These are phyloP conservation scores for Limosa lapponica DNA, from an alignment of 2,797 vertebrate genomes.

Conservation along the genomic window DNA sequence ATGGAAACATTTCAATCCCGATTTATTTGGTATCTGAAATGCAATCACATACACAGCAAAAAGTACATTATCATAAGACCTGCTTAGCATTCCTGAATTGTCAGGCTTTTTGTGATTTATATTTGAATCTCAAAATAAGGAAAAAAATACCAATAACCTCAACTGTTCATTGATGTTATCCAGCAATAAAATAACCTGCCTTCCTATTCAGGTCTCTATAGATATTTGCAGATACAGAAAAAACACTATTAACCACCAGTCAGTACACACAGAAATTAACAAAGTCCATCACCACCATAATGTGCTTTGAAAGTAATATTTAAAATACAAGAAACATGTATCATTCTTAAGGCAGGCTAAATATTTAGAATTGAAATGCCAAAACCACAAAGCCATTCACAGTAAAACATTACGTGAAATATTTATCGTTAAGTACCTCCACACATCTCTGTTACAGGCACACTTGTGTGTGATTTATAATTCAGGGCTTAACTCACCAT, in stretches of 20 bases:
- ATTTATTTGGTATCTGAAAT: conserved; percentile 9
- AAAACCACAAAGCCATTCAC: neutral
- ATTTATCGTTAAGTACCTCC: neutral
- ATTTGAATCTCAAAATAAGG: conserved; percentile 16
- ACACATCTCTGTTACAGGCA: neutral
- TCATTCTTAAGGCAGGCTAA: neutral
- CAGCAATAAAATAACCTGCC: neutral
- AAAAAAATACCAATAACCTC: neutral
- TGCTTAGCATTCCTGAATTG: conserved; percentile 22
- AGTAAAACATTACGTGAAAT: neutral
- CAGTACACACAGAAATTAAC: conserved; percentile 5
- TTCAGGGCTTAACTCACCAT: neutral
- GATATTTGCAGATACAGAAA: conserved; percentile 14
- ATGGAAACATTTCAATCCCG: neutral
- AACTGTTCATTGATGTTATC: neutral
- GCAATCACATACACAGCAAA: neutral
- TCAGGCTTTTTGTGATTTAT: neutral
- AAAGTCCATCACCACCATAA: conserved; percentile 16
- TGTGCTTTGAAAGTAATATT: neutral
- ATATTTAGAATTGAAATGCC: neutral
- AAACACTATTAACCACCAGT: neutral
- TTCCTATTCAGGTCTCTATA: neutral
- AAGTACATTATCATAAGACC: neutral
- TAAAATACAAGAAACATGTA: neutral
- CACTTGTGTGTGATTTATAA: neutral